These are phyloP conservation scores for Anolis sagrei DNA, from an alignment of 2,113 vertebrate species.

Conservation along the genomic window DNA sequence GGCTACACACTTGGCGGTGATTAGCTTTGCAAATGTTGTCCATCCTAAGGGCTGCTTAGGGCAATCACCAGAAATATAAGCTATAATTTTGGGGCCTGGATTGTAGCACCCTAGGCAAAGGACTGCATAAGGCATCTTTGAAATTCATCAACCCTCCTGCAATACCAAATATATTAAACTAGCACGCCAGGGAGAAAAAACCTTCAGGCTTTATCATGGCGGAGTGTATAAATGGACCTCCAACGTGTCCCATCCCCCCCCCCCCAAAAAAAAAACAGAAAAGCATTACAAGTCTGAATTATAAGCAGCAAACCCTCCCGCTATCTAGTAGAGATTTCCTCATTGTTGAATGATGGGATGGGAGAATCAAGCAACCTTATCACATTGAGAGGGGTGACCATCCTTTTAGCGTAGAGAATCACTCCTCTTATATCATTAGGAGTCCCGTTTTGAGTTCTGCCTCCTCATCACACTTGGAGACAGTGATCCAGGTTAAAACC, in stretches of 20 bases:
- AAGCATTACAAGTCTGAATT: too few relatives aligned
- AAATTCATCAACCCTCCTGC: not conserved
- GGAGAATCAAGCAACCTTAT: too few relatives aligned
- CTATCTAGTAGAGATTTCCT: not conserved
- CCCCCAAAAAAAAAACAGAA: too few relatives aligned
- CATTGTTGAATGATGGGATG: not conserved
- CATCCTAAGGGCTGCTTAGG: not conserved
- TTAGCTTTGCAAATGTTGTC: not conserved
- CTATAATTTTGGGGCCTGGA: not conserved
- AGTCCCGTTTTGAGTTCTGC: too few relatives aligned
- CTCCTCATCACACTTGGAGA: too few relatives aligned
- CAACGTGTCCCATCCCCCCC: too few relatives aligned
- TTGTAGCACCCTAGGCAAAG: too few relatives aligned
- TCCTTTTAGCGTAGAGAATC: too few relatives aligned
- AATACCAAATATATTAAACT: not conserved
- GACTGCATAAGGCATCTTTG: not conserved
- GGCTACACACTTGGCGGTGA: not conserved
- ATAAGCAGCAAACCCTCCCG: not conserved
- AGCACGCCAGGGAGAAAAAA: too few relatives aligned
- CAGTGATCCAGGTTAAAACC: too few relatives aligned
- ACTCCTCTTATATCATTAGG: too few relatives aligned
- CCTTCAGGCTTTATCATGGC: not conserved
- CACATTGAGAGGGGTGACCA: too few relatives aligned
- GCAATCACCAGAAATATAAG: not conserved
- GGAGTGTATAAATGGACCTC: not conserved